Evolutionary conservation across 2,113 vertebrate species (phyloP).

Genomic region (Scatophagus argus): DNA sequence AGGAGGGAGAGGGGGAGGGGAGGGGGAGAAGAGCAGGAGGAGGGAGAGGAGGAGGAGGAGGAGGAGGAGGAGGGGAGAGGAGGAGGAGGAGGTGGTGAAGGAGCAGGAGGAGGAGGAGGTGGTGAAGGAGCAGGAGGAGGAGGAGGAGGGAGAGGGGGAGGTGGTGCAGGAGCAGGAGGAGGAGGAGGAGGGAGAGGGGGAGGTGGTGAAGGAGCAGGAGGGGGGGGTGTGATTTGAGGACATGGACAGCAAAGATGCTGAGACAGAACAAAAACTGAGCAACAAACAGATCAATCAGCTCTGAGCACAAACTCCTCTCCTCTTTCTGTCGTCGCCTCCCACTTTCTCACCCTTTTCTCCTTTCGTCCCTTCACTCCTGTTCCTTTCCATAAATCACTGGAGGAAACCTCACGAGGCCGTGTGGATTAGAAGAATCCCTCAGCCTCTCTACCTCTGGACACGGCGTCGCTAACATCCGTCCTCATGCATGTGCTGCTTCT

Average conservation of each 20-base stretch:
- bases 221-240: constrained; percentile 4
- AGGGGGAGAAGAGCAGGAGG: too few relatives aligned
- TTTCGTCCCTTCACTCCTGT: background rate
- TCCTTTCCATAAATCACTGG: background rate
- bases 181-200: background rate
- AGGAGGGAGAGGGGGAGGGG: background rate
- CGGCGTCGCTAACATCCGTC: constrained; percentile 22
- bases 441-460: constrained; percentile 31
- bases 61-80: background rate
- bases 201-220: too few relatives aligned
- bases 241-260: constrained; percentile 10
- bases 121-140: too few relatives aligned
- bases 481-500: too few relatives aligned
- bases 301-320: background rate
- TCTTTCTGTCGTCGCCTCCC: background rate
- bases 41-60: too few relatives aligned
- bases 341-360: background rate
- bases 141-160: background rate
- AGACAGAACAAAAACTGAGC: constrained; percentile 4
- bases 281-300: constrained; percentile 27
- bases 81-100: background rate
- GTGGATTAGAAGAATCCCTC: constrained; percentile 26
- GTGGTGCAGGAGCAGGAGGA: too few relatives aligned
- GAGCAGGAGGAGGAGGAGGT: too few relatives aligned
- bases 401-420: constrained; percentile 39